phyloP scores from a whole-genome alignment of 2,888 invertebrate species.

The Diloba caeruleocephala region DNA sequence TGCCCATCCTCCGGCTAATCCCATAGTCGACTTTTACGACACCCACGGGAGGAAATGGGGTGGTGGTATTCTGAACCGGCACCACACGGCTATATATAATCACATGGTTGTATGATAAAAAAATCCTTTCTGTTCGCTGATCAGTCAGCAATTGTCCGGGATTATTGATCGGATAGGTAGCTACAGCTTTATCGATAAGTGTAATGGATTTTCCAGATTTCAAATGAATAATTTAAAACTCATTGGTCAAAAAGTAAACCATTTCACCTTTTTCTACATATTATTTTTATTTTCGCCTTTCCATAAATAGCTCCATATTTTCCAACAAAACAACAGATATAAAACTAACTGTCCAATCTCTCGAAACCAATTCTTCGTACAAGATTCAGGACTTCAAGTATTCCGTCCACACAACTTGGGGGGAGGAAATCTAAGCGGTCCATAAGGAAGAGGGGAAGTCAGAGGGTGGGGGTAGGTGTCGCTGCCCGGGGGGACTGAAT shows the following conservation, averaged over 20 bases:
- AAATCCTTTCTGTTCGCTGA: neutral
- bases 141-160: conserved; percentile 1
- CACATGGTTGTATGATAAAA: no score
- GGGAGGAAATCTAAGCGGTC: conserved; percentile 88
- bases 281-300: neutral
- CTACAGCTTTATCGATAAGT: neutral
- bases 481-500: conserved; percentile 83
- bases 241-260: neutral
- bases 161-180: conserved; percentile 19
- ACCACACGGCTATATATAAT: no score
- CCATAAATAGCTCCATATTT: conserved; percentile 5
- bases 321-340: conserved; percentile 59
- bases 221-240: neutral
- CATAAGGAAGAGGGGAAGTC: conserved; percentile 81
- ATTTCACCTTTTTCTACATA: neutral
- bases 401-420: conserved; percentile 85
- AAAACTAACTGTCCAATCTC: conserved; percentile 83
- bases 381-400: conserved; percentile 87
- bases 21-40: no score
- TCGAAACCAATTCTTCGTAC: conserved; percentile 85
- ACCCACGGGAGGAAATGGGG: no score
- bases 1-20: no score
- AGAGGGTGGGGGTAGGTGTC: conserved; percentile 63
- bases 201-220: conserved; percentile 8
- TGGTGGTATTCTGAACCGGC: no score